Evolutionary conservation across 2,888 invertebrate species (phyloP).

Genomic region (Drosophila rellima): DNA sequence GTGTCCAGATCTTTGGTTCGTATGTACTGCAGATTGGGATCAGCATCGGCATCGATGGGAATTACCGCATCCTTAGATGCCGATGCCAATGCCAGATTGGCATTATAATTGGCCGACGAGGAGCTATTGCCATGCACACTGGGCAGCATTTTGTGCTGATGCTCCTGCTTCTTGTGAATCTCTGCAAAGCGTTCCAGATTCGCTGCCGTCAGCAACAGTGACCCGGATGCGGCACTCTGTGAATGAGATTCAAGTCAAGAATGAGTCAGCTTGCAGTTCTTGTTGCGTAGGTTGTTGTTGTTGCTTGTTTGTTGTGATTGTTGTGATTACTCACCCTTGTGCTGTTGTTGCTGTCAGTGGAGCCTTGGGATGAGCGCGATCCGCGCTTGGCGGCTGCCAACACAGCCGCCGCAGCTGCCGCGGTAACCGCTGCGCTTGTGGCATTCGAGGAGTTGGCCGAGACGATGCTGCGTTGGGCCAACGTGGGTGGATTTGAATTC

Average conservation of each 20-base stretch:
- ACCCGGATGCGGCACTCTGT: conserved; percentile 93
- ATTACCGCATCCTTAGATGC: conserved; percentile 77
- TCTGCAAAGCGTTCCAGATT: conserved; percentile 88
- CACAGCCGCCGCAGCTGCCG: conserved; percentile 75
- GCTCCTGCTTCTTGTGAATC: conserved; percentile 86
- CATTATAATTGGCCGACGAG: conserved; percentile 67
- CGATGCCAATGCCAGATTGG: conserved; percentile 76
- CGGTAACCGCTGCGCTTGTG: conserved; percentile 72
- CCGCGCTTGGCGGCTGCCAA: conserved; percentile 85
- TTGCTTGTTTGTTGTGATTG: neutral
- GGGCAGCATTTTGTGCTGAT: conserved; percentile 68
- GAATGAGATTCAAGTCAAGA: conserved; percentile 17
- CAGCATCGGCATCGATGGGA: conserved; percentile 78
- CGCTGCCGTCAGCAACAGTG: conserved; percentile 92
- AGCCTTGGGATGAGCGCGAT: conserved; percentile 89
- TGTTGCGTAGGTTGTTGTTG: conserved; percentile 4
- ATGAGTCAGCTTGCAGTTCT: conserved; percentile 24
- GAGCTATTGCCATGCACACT: conserved; percentile 55
- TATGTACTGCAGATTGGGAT: conserved; percentile 84
- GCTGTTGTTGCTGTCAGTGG: conserved; percentile 91
- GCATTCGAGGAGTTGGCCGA: conserved; percentile 46
- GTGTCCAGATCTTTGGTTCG: conserved; percentile 88
- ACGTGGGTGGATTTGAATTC: conserved; percentile 78
- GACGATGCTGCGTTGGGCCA: conserved; percentile 59
- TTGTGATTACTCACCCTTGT: conserved; percentile 89